phyloP scores from a whole-genome alignment of 2,888 invertebrate genomes.

The Cheilosia vernalis region DNA sequence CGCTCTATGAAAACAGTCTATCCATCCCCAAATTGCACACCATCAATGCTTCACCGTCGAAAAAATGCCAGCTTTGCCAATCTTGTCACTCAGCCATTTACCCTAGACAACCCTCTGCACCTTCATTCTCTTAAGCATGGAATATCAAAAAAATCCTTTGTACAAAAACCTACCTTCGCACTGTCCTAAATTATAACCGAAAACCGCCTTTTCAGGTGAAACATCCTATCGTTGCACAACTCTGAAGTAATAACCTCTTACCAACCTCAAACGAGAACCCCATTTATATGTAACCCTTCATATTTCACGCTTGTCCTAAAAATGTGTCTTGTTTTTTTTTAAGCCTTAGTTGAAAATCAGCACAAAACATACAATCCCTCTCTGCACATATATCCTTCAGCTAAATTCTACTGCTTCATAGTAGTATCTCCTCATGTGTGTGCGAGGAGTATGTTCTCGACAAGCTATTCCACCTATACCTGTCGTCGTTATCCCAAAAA shows the following conservation, averaged over 20 bases:
- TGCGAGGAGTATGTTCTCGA: conserved; percentile 48
- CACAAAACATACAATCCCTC: conserved; percentile 30
- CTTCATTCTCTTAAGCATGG: too few species aligned
- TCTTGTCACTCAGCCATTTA: too few species aligned
- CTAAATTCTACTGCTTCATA: conserved; percentile 34
- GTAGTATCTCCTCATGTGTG: neutral
- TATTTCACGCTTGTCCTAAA: conserved; percentile 13
- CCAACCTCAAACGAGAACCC: neutral
- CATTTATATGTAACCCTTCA: conserved; percentile 18
- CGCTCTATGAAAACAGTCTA: too few species aligned
- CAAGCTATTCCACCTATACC: conserved; percentile 59
- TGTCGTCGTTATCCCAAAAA: conserved; percentile 49
- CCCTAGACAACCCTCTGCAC: too few species aligned
- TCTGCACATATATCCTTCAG: conserved; percentile 61
- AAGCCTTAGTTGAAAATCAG: conserved; percentile 27
- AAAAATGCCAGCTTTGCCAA: too few species aligned
- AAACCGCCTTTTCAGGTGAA: neutral
- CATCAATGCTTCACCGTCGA: too few species aligned
- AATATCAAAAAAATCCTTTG: too few species aligned
- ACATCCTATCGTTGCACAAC: neutral
- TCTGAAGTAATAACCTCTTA: conserved; percentile 15
- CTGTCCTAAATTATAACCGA: neutral
- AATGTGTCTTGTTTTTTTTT: conserved; percentile 11
- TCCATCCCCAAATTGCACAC: too few species aligned
- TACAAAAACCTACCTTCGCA: neutral